phyloP scores from a whole-genome alignment of 1,140 invertebrate genomes.

The Drosophila nigrodunni region DNA sequence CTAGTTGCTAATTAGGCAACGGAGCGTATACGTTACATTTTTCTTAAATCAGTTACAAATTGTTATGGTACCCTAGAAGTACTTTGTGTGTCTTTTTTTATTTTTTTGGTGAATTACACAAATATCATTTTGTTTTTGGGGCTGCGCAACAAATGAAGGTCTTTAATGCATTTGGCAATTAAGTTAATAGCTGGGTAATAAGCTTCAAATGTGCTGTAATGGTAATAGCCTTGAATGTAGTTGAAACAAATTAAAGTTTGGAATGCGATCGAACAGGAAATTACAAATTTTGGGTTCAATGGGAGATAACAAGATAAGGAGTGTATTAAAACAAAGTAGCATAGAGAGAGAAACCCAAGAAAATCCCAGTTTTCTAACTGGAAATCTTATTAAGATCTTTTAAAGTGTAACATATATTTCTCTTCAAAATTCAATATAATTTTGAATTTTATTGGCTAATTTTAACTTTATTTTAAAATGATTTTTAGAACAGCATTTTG shows the following conservation, averaged over 20 bases:
- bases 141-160: conserved; percentile 12
- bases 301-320: neutral
- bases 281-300: neutral
- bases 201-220: conserved; percentile 28
- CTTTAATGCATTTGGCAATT: conserved; percentile 24
- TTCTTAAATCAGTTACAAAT: conserved; percentile 1
- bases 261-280: conserved; percentile 17
- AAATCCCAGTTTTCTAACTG: too few relatives aligned
- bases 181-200: conserved; percentile 28
- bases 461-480: too few relatives aligned
- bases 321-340: too few relatives aligned
- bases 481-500: too few relatives aligned
- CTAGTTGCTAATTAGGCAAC: conserved; percentile 65
- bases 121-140: conserved; percentile 33
- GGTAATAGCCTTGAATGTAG: conserved; percentile 29
- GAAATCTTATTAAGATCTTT: too few relatives aligned
- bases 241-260: conserved; percentile 2
- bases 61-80: conserved; percentile 18
- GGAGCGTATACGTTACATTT: conserved; percentile 52
- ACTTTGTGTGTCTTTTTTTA: conserved; percentile 26
- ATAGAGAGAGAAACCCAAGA: too few relatives aligned
- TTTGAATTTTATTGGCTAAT: too few relatives aligned
- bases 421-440: too few relatives aligned
- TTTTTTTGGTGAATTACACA: conserved; percentile 52
- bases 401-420: too few relatives aligned